These are phyloP conservation scores for Coelopa pilipes DNA, from an alignment of 2,888 invertebrate species.

Conservation along the genomic window DNA sequence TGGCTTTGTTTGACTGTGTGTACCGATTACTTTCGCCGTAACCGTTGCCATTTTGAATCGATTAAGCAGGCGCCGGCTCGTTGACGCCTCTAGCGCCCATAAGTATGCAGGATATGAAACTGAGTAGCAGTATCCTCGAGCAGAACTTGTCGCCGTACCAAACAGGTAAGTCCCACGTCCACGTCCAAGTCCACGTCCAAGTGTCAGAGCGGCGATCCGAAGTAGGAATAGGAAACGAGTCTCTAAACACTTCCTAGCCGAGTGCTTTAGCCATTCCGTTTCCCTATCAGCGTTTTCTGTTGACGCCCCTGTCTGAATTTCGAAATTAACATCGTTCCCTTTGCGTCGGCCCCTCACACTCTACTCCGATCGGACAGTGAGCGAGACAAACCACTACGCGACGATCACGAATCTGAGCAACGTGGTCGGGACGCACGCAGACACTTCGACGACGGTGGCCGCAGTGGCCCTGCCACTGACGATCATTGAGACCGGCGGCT, in stretches of 20 bases:
- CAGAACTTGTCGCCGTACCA: slow-evolving; percentile 76
- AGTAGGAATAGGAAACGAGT: not conserved
- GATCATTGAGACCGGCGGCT: slow-evolving; percentile 42
- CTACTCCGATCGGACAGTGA: slow-evolving; percentile 39
- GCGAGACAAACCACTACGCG: slow-evolving; percentile 51
- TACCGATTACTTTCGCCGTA: too few species aligned
- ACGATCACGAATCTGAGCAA: slow-evolving; percentile 47
- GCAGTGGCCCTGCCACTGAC: slow-evolving; percentile 52
- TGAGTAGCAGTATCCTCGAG: slow-evolving; percentile 74
- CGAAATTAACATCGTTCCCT: too few species aligned
- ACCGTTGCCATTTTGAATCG: slow-evolving; percentile 23
- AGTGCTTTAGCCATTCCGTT: not conserved
- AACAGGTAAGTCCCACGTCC: slow-evolving; percentile 70
- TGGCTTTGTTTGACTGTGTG: slow-evolving; percentile 36
- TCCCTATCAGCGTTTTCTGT: not conserved
- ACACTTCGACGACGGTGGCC: slow-evolving; percentile 45
- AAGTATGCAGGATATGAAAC: slow-evolving; percentile 81
- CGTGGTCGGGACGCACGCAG: not conserved
- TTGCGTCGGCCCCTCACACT: too few species aligned
- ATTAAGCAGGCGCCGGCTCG: slow-evolving; percentile 70
- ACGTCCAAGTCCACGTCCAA: too few species aligned
- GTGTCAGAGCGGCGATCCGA: not conserved
- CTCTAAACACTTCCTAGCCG: not conserved
- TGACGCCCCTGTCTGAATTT: not conserved
- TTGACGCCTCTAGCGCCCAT: slow-evolving; percentile 79